Percentiles rank a stretch among this genome's conserved stretches.
Conservation (phyloP, 1,140 invertebrate species). For the Drosophila ercepeae region DNA sequence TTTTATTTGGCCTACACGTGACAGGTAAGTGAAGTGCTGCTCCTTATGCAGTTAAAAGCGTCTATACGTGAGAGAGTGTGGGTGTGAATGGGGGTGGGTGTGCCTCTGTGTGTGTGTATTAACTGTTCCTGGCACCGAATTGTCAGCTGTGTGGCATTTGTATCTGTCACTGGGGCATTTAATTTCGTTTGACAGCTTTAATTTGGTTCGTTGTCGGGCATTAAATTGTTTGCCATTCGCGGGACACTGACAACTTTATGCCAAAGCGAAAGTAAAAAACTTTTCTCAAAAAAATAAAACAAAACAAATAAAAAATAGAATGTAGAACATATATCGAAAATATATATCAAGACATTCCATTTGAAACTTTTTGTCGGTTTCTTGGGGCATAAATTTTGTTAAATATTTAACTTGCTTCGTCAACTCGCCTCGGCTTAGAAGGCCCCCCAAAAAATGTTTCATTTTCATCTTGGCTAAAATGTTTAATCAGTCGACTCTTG, state of each 20-base stretch:
- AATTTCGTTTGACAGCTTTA: slow-evolving; percentile 69
- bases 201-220: slow-evolving; percentile 50
- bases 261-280: not conserved
- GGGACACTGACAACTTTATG: slow-evolving; percentile 7
- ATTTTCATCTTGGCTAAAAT: slow-evolving; percentile 68
- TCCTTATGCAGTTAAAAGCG: slow-evolving; percentile 5
- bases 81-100: not conserved
- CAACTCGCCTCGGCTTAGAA: slow-evolving; percentile 27
- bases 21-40: slow-evolving; percentile 49
- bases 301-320: not conserved
- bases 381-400: slow-evolving; percentile 17
- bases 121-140: slow-evolving; percentile 11
- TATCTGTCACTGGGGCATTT: slow-evolving; percentile 63
- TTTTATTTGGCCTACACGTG: slow-evolving; percentile 76
- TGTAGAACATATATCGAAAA: slow-evolving; percentile 1
- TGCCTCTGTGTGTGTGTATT: slow-evolving; percentile 14
- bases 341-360: not conserved
- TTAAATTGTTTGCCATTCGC: slow-evolving; percentile 35
- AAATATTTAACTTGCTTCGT: slow-evolving; percentile 52
- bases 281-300: not conserved
- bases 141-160: slow-evolving; percentile 43
- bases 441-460: slow-evolving; percentile 49
- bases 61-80: too few species aligned
- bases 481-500: slow-evolving; percentile 61
- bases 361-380: not conserved